Evolutionary conservation across 2,797 vertebrate genomes (phyloP).

Genomic region (Clarias platycephalus): DNA sequence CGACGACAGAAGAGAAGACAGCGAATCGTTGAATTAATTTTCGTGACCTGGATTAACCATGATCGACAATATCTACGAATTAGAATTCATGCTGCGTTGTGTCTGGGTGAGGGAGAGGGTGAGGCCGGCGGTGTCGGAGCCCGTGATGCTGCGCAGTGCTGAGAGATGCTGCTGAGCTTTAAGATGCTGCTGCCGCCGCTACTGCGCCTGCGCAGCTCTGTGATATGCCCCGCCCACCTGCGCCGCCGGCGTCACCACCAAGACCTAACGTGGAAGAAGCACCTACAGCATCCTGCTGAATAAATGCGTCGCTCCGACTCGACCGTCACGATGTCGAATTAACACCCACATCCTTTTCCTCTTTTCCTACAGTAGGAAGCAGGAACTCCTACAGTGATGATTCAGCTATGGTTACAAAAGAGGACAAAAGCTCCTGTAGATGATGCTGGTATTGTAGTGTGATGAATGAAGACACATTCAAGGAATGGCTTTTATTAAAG

Average conservation of each 20-base stretch:
- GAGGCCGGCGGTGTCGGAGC: not conserved
- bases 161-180: conserved; percentile 42
- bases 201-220: conserved; percentile 42
- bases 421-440: not conserved
- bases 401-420: not conserved
- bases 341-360: conserved; percentile 12
- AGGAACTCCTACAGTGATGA: conserved; percentile 12
- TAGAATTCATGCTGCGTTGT: conserved; percentile 20
- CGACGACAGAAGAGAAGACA: conserved; percentile 15
- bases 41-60: conserved; percentile 8
- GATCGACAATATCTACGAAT: conserved; percentile 12
- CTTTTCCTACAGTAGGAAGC: not conserved
- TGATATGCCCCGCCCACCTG: conserved; percentile 47
- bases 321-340: not conserved
- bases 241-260: not conserved
- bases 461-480: too few relatives aligned
- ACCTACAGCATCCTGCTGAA: conserved; percentile 5
- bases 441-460: not conserved
- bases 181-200: conserved; percentile 41
- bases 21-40: conserved; percentile 34
- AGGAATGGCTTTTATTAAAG: not conserved
- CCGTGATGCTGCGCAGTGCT: conserved; percentile 42
- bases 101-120: not conserved
- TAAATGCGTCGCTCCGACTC: not conserved
- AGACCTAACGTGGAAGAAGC: not conserved